Base-by-base conservation (phyloP, 2,888 invertebrate genomes). In the Chymomyza procnemis region DNA sequence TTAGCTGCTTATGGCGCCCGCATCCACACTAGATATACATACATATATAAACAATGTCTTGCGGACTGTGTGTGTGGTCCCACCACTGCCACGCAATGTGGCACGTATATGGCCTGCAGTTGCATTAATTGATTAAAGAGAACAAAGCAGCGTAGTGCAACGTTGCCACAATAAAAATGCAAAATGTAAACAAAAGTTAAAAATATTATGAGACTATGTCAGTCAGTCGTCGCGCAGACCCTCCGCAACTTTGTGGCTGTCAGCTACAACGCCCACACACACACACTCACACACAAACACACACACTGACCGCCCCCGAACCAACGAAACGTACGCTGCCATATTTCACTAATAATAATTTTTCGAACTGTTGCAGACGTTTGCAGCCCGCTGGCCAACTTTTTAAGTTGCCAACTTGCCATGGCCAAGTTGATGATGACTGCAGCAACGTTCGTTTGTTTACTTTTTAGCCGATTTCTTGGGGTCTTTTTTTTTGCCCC, bases 151-250 rank as follows among this genome's bases (percentile, higher is more conserved):
- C 73, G 69, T n/a, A 50, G 67, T 72, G 78, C 75, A 67, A 59
- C 66, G 61, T 66, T 52, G 85, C 75, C 88, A 69, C 86, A 83
- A 87, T 86, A 87, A 84, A 84, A 83, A 84, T 87, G 83, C 88
- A 70, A 78, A 83, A 80, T 84, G 88, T 83, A 83, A 83, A 83
- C 83, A 83, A 83, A n/a, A 86, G 87, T 80, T 87, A 80, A 83
- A 83, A 87, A 83, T 83, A 83, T 71, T 76, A 71, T 76, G 73
- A 69, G 76, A 73, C 75, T 75, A 26, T 26, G 26, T 62, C 64
- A 61, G 69, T 59, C 69, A 65, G n/a, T 50, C 16, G 0, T 22
- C 14, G 18, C 2, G 21, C 6, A 19, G 2, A 8, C 34, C 34
- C 34, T 4, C 1, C 34, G 9, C 34, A 9, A 9, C 34, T 3